Percentiles rank a stretch among this genome's conserved stretches.
phyloP scores from a whole-genome alignment of 2,888 invertebrate genomes.

The Nemotelus pantherinus region DNA sequence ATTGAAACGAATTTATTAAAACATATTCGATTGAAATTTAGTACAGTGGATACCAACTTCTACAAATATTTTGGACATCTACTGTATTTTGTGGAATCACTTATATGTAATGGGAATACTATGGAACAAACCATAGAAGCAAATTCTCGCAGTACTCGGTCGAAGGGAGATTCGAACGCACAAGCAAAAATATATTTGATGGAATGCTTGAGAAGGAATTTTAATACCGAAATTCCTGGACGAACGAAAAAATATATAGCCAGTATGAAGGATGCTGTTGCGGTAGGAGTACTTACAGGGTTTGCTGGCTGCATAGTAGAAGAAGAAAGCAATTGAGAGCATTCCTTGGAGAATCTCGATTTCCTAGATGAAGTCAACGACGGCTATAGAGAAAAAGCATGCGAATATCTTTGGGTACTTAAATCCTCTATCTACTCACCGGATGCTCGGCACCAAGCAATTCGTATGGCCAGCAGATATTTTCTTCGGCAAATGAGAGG shows the following conservation, averaged over 20 bases:
- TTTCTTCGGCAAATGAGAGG: not conserved
- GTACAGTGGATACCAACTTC: no score
- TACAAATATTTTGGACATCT: no score
- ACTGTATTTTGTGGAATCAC: no score
- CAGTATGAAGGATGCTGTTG: no score
- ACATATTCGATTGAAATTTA: no score
- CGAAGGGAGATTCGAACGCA: conserved; percentile 6
- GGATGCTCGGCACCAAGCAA: not conserved
- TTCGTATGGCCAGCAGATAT: not conserved
- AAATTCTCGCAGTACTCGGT: not conserved
- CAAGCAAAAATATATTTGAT: conserved; percentile 42
- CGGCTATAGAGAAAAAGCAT: conserved; percentile 11
- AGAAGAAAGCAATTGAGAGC: not conserved
- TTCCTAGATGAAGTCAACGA: not conserved
- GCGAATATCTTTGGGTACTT: conserved; percentile 29
- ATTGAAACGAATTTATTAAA: no score
- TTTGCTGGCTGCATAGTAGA: not conserved
- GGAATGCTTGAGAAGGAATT: conserved; percentile 49
- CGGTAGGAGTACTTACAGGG: no score
- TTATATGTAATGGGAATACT: not conserved
- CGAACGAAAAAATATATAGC: conserved; percentile 44
- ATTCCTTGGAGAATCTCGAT: conserved; percentile 10
- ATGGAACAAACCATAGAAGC: conserved; percentile 16
- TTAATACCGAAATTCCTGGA: conserved; percentile 50
- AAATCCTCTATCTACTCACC: not conserved